Base-by-base conservation (phyloP, 2,113 vertebrate genomes). In the Oenanthe melanoleuca region DNA sequence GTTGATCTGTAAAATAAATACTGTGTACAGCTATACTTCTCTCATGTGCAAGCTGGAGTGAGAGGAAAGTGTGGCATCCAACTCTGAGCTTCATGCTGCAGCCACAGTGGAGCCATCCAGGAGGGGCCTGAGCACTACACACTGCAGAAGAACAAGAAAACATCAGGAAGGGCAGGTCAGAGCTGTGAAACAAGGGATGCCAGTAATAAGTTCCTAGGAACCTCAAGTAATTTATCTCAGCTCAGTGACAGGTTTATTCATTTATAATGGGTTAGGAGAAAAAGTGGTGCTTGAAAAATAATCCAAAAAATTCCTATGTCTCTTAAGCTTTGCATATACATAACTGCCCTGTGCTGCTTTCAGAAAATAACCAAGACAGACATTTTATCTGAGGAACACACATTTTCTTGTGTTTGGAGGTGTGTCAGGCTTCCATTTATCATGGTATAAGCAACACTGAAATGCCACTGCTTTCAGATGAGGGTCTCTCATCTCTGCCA, bases 191-290 rank as follows among this genome's bases (percentile, higher is more conserved):
- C 19, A 66, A 86, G 40, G 40, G 19, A 55, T 86, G 78, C 60
- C 78, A 77, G 50, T 37, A 92, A 31, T 89, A 89, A 73, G 19
- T 80, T 95, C 67, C 77, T 75, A 92, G 80, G 56, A 95, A 95
- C 56, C 61, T 88, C 56, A 94, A 71, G 88, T 50, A 73, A 81
- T 94, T 93, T 88, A 70, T 86, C 80, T 88, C 82, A 65, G 71
- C 33, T 86, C 44, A 56, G 19, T 92, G 94, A 91, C 75, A 84
- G 65, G 72, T 92, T 88, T 95, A 82, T 71, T 95, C 37, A 75
- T 93, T 86, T 91, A 88, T 69, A 81, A 84, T 17, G 4, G 34
- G 23, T 64, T 83, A 92, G 75, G 69, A 89, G 94, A 81, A 65
- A 96, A 93, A 64, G 49, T 52, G 21, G 33, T 47, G 38, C 28